Percentiles rank a stretch among this genome's conserved stretches.
Conservation (phyloP, 2,113 vertebrate genomes). For the Zosterops lateralis region DNA sequence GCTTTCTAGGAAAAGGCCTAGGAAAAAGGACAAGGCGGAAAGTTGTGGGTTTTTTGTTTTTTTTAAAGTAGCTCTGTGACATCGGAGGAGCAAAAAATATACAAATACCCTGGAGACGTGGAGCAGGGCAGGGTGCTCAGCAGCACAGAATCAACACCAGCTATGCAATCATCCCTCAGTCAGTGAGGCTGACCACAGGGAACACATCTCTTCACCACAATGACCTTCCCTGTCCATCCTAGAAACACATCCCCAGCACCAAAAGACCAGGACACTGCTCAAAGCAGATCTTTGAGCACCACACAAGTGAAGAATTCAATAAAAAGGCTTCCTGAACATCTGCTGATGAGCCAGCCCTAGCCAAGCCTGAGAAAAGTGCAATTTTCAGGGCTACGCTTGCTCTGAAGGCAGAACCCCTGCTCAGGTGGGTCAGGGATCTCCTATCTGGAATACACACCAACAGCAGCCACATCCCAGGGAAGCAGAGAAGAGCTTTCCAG, state of each 20-base stretch:
- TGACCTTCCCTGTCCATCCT: background rate
- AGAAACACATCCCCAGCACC: background rate
- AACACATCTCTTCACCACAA: background rate
- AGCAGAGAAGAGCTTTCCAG: background rate
- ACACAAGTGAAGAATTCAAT: background rate
- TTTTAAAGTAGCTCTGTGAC: background rate
- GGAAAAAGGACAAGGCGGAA: background rate
- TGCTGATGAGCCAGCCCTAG: background rate
- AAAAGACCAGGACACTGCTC: background rate
- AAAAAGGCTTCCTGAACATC: background rate
- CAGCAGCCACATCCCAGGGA: background rate
- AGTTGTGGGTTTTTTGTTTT: background rate
- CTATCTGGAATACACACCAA: background rate
- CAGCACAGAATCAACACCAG: background rate
- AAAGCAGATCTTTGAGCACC: background rate
- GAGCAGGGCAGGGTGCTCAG: background rate
- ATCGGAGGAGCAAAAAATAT: rapidly evolving
- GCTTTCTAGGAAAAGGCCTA: background rate
- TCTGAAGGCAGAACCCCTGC: background rate
- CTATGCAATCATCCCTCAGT: background rate
- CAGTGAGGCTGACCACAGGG: background rate
- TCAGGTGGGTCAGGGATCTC: background rate
- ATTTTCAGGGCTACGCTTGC: background rate
- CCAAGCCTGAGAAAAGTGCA: background rate
- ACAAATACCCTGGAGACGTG: background rate